phyloP scores from a whole-genome alignment of 2,888 invertebrate species.

The Dynastes grantii region DNA sequence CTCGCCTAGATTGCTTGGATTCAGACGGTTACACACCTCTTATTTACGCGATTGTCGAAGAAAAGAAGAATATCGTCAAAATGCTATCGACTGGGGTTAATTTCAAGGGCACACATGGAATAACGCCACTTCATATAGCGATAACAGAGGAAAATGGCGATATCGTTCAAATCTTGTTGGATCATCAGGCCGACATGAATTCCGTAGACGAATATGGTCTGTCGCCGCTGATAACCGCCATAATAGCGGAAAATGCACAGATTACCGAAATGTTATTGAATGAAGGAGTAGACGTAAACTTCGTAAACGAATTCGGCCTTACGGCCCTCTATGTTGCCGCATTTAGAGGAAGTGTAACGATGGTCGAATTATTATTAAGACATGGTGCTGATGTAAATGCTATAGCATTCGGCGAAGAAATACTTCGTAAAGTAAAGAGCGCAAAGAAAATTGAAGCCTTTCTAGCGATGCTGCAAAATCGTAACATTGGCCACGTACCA shows the following conservation, averaged over 20 bases:
- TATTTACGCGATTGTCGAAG: not conserved
- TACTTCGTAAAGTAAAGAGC: not conserved
- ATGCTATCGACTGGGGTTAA: not conserved
- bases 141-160: not conserved
- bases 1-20: not conserved
- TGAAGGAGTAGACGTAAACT: not conserved
- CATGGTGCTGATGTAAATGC: not conserved
- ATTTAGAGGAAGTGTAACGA: not conserved
- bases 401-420: not conserved
- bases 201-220: not conserved
- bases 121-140: not conserved
- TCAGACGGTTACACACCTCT: not conserved
- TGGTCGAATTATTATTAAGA: not conserved
- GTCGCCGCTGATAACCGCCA: not conserved
- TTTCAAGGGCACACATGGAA: too few species aligned
- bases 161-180: not conserved
- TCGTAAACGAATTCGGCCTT: not conserved
- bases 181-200: not conserved
- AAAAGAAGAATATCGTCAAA: not conserved
- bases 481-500: not conserved
- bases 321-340: constrained; percentile 2
- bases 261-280: not conserved
- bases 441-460: not conserved
- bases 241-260: not conserved
- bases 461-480: not conserved